Base-by-base conservation (phyloP, 1,140 invertebrate species). In the Lysiphlebus fabarum region DNA sequence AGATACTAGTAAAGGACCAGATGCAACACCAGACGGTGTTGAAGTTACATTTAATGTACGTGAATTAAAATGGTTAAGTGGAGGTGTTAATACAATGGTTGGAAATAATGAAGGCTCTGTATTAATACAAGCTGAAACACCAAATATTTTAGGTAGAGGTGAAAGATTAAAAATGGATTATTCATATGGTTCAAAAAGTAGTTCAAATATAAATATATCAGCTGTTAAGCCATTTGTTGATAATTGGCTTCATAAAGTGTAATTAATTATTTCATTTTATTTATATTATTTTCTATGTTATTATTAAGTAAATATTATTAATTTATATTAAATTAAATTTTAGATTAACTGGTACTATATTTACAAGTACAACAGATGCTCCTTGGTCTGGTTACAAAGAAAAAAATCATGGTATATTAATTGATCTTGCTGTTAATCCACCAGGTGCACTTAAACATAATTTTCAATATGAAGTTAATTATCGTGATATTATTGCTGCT, bases 81-180 rank as follows among this genome's bases (percentile, higher is more conserved):
- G 92, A 9, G 88, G 88, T n/a, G 81, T 94, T 41, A 90, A 86
- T 64, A 93, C 91, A 0, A 83, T 87, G 60, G 86, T 94, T 56
- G 91, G 90, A 34, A 90, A 92, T 65, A 95, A 95, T 75, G 91
- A 94, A 73, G 91, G 89, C 7, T 88, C 89, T 34, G 65, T 95
- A 38, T 81, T 88, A 9, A 76, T 92, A 14, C 85, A 87, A 40
- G 72, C 87, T 9, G 82, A 82, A 67, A 77, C 89, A 55, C 91
- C 92, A 0, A 96, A 95, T 80, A 73, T 93, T 40, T 81, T 87
- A 65, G 93, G 93, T 3, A 77, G 92, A 66, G 93, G 89, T 5
- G 93, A 96, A 81, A 79, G 82, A 36, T 62, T 93, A 7, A 84
- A 85, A 65, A 78, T 85, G 7, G 91, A 93, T 70, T 94, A 93